Evolutionary conservation across 1,140 invertebrate species (phyloP).

Genomic region (Anoplophora glabripennis): DNA sequence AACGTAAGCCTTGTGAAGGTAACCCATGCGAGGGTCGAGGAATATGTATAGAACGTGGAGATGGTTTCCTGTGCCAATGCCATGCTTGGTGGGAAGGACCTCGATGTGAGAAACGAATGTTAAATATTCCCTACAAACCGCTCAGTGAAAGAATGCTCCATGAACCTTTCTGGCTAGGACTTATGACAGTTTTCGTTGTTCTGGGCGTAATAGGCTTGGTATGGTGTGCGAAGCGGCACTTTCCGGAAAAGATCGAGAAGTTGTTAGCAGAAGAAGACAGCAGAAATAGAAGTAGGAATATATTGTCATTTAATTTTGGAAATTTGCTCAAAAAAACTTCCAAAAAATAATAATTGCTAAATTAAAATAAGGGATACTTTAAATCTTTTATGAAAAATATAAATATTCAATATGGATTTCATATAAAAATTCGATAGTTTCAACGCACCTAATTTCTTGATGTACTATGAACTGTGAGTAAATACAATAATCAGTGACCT

Average conservation of each 20-base stretch:
- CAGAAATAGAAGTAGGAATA: slow-evolving; percentile 55
- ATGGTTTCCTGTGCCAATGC: slow-evolving; percentile 65
- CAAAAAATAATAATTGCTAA: no score
- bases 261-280: slow-evolving; percentile 75
- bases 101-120: slow-evolving; percentile 60
- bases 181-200: slow-evolving; percentile 75
- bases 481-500: no score
- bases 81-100: slow-evolving; percentile 60
- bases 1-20: slow-evolving; percentile 63
- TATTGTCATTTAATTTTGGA: background rate
- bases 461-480: no score
- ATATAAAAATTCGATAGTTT: no score
- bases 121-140: slow-evolving; percentile 66
- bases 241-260: slow-evolving; percentile 79
- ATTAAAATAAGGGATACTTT: no score
- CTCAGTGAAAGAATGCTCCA: slow-evolving; percentile 72
- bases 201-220: slow-evolving; percentile 69
- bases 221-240: slow-evolving; percentile 77
- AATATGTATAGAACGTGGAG: slow-evolving; percentile 60
- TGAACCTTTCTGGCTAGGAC: slow-evolving; percentile 78
- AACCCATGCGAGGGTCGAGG: slow-evolving; percentile 70
- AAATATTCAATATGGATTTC: no score
- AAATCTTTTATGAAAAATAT: no score
- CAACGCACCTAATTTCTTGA: no score
- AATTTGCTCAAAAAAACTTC: no score